phyloP scores from a whole-genome alignment of 2,113 vertebrate genomes.

The Mirza zaza region DNA sequence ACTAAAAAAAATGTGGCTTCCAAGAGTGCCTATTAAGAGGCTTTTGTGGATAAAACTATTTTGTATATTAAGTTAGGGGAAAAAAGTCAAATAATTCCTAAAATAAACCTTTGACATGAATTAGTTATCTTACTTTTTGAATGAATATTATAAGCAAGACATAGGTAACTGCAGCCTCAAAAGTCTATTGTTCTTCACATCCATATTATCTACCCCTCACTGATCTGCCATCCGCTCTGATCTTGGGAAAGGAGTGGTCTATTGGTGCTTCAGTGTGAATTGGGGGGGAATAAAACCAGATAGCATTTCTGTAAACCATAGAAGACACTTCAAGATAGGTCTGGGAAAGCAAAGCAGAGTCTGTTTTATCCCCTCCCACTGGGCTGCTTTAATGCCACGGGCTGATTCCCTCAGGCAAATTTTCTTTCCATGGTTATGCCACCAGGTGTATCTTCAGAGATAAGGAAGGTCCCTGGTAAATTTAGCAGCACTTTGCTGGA shows the following conservation, averaged over 20 bases:
- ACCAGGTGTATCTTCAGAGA: slow-evolving; percentile 13
- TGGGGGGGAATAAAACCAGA: not conserved
- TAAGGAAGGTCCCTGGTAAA: not conserved
- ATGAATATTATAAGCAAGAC: not conserved
- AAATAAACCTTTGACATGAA: slow-evolving; percentile 10
- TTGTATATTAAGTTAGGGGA: not conserved
- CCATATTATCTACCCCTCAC: not conserved
- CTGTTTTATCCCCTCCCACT: not conserved
- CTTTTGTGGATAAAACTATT: not conserved
- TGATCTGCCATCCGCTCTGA: not conserved
- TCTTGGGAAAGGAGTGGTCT: not conserved
- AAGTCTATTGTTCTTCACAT: not conserved
- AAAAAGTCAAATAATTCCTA: not conserved
- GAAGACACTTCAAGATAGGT: not conserved
- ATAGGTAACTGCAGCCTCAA: not conserved
- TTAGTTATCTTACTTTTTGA: not conserved
- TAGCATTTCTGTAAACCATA: not conserved
- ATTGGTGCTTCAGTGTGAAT: not conserved
- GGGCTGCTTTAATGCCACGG: not conserved
- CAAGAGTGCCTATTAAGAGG: not conserved
- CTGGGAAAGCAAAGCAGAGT: not conserved
- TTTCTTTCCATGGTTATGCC: not conserved
- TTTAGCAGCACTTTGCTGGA: not conserved
- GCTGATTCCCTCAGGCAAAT: not conserved
- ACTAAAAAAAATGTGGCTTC: not conserved